phyloP scores from a whole-genome alignment of 2,797 vertebrate species.

The Leptodactylus fallax region DNA sequence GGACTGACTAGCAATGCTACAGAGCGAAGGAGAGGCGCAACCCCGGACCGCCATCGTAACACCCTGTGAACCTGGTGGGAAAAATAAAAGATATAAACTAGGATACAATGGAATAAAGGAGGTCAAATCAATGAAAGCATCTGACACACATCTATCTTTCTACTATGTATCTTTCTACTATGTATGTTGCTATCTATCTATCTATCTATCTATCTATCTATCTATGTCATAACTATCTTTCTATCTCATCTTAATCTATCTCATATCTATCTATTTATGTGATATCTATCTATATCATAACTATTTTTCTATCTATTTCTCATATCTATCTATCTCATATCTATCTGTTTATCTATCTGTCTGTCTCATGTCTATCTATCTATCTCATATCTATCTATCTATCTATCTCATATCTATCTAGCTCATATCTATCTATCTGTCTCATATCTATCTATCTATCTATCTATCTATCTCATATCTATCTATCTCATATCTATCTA shows the following conservation, averaged over 20 bases:
- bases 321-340: neutral
- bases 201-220: neutral
- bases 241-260: too few species aligned
- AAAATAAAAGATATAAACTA: neutral
- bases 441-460: neutral
- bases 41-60: neutral
- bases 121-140: too few species aligned
- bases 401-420: neutral
- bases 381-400: neutral
- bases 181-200: too few species aligned
- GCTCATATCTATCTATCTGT: too few species aligned
- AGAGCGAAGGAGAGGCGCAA: neutral
- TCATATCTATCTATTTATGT: neutral
- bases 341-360: neutral
- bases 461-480: neutral
- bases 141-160: too few species aligned
- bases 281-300: too few species aligned
- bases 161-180: too few species aligned
- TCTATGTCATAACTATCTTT: neutral
- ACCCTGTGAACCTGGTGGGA: neutral
- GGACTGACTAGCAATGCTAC: neutral
- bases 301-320: too few species aligned
- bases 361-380: neutral
- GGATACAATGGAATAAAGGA: too few species aligned
- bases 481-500: too few species aligned